Evolutionary conservation across 2,113 vertebrate species (phyloP), one percentile per base, ranked within the genome.

Genomic region (Eurypyga helias): DNA sequence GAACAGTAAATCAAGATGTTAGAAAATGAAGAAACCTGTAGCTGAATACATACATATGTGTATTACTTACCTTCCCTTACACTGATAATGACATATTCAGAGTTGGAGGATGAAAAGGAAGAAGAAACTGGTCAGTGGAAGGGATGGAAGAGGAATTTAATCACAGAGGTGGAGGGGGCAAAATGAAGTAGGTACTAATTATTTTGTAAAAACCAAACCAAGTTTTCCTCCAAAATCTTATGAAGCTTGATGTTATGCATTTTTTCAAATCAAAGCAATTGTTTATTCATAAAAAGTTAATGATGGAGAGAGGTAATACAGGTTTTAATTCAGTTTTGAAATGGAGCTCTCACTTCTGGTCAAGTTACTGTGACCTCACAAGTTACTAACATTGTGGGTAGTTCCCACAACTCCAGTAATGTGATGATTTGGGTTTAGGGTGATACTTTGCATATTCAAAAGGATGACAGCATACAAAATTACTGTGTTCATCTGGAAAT

Each of bases 151-250:
- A 60, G 10, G 13, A 75, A 55, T 77, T 58, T 65, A 82, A 34
- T 87, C 43, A 58, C 55, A 18, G 5, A 7, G 34, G 8, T 1
- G 0, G 11, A 70, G 5, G 3, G 11, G 10, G 2, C 17, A n/a
- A 85, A 73, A 78, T 36, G 10, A 57, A 26, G 19, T 61, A 46
- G 15, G 2, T 20, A 9, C 8, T 71, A 77, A 46, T 24, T 69
- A 46, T 69, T 88, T 70, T 78, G 25, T 51, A 13, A 83, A 94
- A 79, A n/a, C 3, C 6, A 64, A 79, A 80, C 6, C 1, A 43
- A n/a, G 1, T 69, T 86, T 92, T 93, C 48, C 13, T 82, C 7
- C 19, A 51, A 82, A 70, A 82, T 17, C 23, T 66, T 58, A 29
- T 7, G 19, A 77, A 80, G 6, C 52, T 62, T 67, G 24, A n/a